phyloP scores from a whole-genome alignment of 2,113 vertebrate genomes.

The Bubo blakistoni region DNA sequence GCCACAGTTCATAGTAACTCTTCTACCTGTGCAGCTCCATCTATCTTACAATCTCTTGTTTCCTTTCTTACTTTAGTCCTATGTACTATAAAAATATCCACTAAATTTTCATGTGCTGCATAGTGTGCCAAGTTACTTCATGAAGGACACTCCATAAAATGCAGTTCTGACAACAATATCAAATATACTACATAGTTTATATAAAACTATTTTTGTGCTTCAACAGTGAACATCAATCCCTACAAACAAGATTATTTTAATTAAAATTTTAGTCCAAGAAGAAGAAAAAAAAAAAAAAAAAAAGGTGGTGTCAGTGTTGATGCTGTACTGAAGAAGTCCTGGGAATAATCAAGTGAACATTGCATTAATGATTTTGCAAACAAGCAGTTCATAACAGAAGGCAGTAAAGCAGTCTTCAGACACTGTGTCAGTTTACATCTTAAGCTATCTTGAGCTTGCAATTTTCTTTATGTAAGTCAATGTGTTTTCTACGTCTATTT shows the following conservation, averaged over 20 bases:
- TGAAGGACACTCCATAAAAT: not conserved
- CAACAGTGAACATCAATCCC: not conserved
- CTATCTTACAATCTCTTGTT: not conserved
- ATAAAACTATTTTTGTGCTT: not conserved
- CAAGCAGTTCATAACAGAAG: not conserved
- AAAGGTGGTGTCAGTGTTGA: not conserved
- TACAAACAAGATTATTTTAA: not conserved
- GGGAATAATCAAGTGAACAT: not conserved
- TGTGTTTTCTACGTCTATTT: not conserved
- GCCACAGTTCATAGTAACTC: not conserved
- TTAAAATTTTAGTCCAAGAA: not conserved
- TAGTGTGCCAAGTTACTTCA: not conserved
- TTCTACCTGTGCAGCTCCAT: not conserved
- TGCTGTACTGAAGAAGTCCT: not conserved
- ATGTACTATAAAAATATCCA: not conserved
- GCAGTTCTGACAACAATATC: not conserved
- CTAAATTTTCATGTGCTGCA: not conserved
- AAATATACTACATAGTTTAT: not conserved
- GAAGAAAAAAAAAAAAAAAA: not conserved
- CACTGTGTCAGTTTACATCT: not conserved
- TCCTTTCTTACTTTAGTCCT: not conserved
- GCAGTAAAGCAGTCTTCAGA: not conserved
- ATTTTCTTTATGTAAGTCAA: not conserved
- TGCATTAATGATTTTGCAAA: not conserved
- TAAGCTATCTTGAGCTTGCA: not conserved